Percentiles rank a stretch among this genome's conserved stretches.
Evolutionary conservation across 1,140 invertebrate genomes (phyloP).

Genomic region (Pseudachorutes palmiensis): DNA sequence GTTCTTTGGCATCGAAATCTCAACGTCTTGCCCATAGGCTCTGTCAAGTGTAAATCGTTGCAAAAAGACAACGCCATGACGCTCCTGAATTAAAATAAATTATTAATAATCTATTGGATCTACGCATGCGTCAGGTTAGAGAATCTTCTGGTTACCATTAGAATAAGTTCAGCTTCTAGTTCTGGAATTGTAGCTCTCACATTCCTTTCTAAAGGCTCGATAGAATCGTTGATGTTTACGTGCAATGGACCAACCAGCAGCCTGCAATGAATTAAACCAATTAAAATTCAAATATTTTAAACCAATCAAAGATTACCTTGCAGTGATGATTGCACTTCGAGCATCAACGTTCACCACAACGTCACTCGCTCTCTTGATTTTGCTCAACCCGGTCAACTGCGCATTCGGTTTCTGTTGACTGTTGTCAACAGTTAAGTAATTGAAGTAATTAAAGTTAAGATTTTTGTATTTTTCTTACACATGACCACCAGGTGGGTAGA

Average conservation of each 20-base stretch:
- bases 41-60: slow-evolving; percentile 36
- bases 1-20: slow-evolving; percentile 36
- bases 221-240: slow-evolving; percentile 34
- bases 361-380: slow-evolving; percentile 32
- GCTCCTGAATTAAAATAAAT: slow-evolving; percentile 28
- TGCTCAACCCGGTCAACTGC: slow-evolving; percentile 33
- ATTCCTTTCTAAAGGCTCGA: slow-evolving; percentile 34
- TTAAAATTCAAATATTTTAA: background rate
- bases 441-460: background rate
- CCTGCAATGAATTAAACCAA: slow-evolving; percentile 18
- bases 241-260: slow-evolving; percentile 35
- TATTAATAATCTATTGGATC: too few relatives aligned
- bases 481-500: slow-evolving; percentile 34
- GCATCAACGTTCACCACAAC: slow-evolving; percentile 36
- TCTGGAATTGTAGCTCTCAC: slow-evolving; percentile 36
- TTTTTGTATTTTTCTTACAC: background rate
- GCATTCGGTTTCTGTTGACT: slow-evolving; percentile 37
- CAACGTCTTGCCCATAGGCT: slow-evolving; percentile 37
- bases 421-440: slow-evolving; percentile 1
- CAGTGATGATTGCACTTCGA: slow-evolving; percentile 36
- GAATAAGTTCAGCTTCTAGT: slow-evolving; percentile 35
- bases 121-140: too few relatives aligned
- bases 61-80: slow-evolving; percentile 37
- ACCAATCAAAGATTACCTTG: slow-evolving; percentile 23
- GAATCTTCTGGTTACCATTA: slow-evolving; percentile 28